Base-by-base conservation (phyloP, 1,140 invertebrate species). In the Lasaia peninsularis region DNA sequence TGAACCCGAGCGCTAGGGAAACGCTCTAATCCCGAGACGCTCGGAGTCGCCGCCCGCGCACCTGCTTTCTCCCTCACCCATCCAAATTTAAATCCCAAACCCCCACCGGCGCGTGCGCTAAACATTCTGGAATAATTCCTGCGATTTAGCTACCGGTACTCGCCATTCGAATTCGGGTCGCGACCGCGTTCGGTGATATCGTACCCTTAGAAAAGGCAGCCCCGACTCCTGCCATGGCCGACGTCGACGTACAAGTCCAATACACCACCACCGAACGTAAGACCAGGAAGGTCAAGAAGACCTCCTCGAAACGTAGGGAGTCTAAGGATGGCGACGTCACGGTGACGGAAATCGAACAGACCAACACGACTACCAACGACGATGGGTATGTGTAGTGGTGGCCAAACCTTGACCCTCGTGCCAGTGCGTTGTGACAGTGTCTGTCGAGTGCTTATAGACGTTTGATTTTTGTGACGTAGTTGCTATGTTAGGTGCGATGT, bases 231-330 rank as follows among this genome's bases (percentile, higher is more conserved):
- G 85, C 90, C 87, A 96, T 96, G 95, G 95, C 94, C 86, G 95
- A 96, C 91, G 95, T 96, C 80, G 95, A 96, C 89, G 92, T 94
- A 60, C 92, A 93, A 91, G 94, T 95, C 91, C 94, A 95, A 90
- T 95, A 92, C 86, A 93, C 94, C 75, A 94, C 94, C 74, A 94
- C 94, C 69, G 94, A 95, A 91, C 93, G 94, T 86, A 96, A 96
- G 90, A 94, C 95, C 83, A 94, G 94, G 88, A 96, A 96, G 92
- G 94, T 95, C 90, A 96, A 96, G 91, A 97, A 96, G 90, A 92
- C 93, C 69, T 94, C 93, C 60, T 44, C 37, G 18, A 95, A 94
- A 81, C 92, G 94, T 78, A 92, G 94, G 86, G 94, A 95, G 81
- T 93, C 92, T 69, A 91, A 93, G 78, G 92, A 93, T 80, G 93